Percentiles rank a stretch among this genome's conserved stretches.
Conservation (phyloP, 2,113 vertebrate genomes). For the Passer montanus region DNA sequence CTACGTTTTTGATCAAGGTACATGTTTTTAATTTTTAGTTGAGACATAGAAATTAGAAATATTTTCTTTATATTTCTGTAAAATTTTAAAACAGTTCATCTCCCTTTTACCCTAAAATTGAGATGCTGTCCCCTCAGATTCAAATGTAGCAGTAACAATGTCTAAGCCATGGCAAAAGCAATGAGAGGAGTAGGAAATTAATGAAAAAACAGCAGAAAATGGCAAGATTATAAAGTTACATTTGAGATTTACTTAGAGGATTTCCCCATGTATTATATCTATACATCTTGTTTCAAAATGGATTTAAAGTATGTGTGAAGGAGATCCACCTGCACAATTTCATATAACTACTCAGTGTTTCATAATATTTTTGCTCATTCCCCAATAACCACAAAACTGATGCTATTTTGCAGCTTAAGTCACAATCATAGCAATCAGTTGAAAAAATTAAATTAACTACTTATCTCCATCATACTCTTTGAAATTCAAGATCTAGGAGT, state of each 20-base stretch:
- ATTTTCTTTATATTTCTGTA: neutral
- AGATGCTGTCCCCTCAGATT: neutral
- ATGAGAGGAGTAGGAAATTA: neutral
- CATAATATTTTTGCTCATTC: neutral
- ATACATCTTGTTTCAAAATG: neutral
- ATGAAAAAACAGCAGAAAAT: neutral
- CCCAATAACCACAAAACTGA: neutral
- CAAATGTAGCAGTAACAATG: neutral
- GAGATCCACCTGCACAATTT: neutral
- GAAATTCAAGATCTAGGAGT: neutral
- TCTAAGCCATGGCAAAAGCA: neutral
- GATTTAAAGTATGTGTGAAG: neutral
- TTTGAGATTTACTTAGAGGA: neutral
- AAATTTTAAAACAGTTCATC: neutral
- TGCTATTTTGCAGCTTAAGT: neutral
- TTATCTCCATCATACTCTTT: neutral
- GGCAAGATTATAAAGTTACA: neutral
- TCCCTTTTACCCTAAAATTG: neutral
- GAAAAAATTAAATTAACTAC: slow-evolving; percentile 37
- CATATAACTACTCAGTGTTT: neutral
- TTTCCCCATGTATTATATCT: neutral
- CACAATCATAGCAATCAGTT: neutral
- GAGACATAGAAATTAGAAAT: neutral
- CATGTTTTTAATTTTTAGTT: neutral
- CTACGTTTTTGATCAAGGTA: neutral